Evolutionary conservation across 2,888 invertebrate species (phyloP).

Genomic region (Cheilosia scutellata): DNA sequence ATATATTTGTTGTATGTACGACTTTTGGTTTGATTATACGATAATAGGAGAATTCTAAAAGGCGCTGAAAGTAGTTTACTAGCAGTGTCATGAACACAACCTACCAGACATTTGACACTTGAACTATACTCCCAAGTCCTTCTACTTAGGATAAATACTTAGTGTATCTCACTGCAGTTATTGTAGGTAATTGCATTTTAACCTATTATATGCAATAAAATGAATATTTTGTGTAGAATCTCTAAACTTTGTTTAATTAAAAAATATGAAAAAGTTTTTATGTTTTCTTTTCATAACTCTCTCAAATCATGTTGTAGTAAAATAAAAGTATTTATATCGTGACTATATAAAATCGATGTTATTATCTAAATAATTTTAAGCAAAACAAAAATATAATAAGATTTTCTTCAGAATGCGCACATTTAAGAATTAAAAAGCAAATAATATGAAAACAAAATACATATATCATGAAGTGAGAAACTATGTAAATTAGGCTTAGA

Average conservation of each 20-base stretch:
- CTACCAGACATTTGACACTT: no score
- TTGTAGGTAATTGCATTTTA: no score
- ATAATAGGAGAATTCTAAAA: no score
- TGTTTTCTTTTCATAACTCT: neutral
- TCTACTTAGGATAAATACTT: no score
- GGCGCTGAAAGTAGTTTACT: no score
- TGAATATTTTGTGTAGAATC: neutral
- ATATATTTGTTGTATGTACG: no score
- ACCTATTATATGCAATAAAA: no score
- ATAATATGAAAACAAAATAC: constrained; percentile 9
- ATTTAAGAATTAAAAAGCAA: constrained; percentile 46
- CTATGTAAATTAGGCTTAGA: constrained; percentile 21
- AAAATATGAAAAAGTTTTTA: neutral
- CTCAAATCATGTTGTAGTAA: constrained; percentile 12
- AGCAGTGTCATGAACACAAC: no score
- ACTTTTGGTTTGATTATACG: no score
- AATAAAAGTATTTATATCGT: constrained; percentile 16
- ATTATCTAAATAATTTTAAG: neutral
- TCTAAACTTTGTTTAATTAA: neutral
- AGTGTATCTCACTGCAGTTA: no score
- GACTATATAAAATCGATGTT: constrained; percentile 3
- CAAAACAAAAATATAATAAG: constrained; percentile 1
- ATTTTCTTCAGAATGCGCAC: constrained; percentile 61
- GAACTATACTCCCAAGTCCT: no score
- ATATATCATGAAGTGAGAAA: constrained; percentile 21